Evolutionary conservation across 2,113 vertebrate species (phyloP), one percentile per base, ranked within the genome.

Genomic region (Antigone vipio): DNA sequence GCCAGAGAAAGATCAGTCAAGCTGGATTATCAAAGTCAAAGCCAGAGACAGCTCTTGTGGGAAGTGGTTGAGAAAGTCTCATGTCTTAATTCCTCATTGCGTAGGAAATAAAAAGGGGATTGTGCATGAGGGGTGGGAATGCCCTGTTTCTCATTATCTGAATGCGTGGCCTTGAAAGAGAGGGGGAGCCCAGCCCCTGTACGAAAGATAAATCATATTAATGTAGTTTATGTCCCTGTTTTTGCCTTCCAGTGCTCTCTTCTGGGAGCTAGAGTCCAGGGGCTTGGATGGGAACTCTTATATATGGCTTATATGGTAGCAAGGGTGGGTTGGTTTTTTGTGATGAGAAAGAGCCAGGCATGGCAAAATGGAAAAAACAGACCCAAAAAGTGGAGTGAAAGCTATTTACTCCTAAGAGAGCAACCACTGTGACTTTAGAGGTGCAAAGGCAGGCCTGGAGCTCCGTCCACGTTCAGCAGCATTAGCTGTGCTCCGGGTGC

Each of bases 131-230:
- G 69, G 53, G 35, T 94, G 77, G 91, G 87, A 91, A 78, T 91
- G 95, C 47, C 64, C 80, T 92, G 93, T 94, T 97, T 95, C 84
- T 91, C 69, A 87, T 96, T 97, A 91, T 79, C 81, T 74, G 78
- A 56, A 68, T 45, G 29, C 67, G 9, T 49, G 66, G 81, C 88
- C 89, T 84, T 82, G 58, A 94, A 92, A 87, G 95, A 84, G 83
- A 60, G 56, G 73, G 26, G 52, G 52, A 53, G 52, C 52, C 52
- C 52, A 91, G 64, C 20, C 35, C 52, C 62, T 63, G 55, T 85
- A 81, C 19, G 15, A 64, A 85, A 81, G 47, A 85, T 56, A 77
- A 91, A 87, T 75, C 56, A 56, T 72, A 71, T 68, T 60, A 72
- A 40, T 81, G 35, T 35, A 26, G 26, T 68, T 87, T 85, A 64